Percentiles rank a stretch among this genome's conserved stretches.
Evolutionary conservation across 2,888 invertebrate genomes (phyloP).

Genomic region (Coleophora deauratella): DNA sequence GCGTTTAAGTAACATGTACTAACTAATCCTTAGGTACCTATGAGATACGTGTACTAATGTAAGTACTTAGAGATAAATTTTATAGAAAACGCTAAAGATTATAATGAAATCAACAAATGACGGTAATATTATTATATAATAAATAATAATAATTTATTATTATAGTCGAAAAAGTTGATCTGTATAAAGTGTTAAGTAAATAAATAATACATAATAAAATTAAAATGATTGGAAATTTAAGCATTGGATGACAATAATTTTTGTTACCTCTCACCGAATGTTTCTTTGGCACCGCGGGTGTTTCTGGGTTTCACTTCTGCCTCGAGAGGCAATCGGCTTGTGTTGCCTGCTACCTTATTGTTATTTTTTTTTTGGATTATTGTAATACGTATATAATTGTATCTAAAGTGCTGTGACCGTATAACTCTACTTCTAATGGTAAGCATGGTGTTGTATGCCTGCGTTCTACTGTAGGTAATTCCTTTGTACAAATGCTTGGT

Average conservation of each 20-base stretch:
- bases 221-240: conserved; percentile 56
- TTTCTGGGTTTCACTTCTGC: conserved; percentile 5
- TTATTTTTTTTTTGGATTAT: too few species aligned
- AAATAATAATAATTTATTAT: conserved; percentile 19
- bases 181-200: conserved; percentile 61
- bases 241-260: conserved; percentile 74
- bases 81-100: conserved; percentile 27
- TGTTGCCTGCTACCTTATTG: too few species aligned
- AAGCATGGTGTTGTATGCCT: too few species aligned
- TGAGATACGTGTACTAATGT: too few species aligned
- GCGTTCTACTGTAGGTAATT: too few species aligned
- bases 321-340: too few species aligned
- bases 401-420: too few species aligned
- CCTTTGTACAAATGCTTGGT: too few species aligned
- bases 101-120: conserved; percentile 30
- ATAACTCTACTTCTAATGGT: too few species aligned
- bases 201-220: conserved; percentile 39
- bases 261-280: conserved; percentile 51
- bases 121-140: conserved; percentile 22
- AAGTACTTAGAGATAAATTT: conserved; percentile 42
- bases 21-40: too few species aligned
- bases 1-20: too few species aligned
- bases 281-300: conserved; percentile 32
- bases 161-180: conserved; percentile 41
- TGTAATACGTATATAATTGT: too few species aligned